Conservation (phyloP, 2,888 invertebrate genomes). For the Hypsopygia costalis region DNA sequence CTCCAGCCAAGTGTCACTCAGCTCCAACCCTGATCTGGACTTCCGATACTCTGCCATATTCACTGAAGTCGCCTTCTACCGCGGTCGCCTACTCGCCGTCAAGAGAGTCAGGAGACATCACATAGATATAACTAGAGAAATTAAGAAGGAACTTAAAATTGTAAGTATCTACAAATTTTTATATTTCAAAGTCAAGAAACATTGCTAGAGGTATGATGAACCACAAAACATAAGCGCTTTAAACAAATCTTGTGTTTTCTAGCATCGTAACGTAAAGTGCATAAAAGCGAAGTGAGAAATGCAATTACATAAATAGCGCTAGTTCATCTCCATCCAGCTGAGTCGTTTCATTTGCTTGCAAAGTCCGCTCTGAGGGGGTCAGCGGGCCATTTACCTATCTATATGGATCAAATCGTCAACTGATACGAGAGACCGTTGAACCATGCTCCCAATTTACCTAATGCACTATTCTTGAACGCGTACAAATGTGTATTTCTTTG, state of each 20-base stretch:
- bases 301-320: neutral
- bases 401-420: slow-evolving; percentile 1
- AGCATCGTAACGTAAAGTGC: too few species aligned
- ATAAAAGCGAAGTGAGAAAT: neutral
- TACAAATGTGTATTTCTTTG: neutral
- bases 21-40: slow-evolving; percentile 95
- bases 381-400: neutral
- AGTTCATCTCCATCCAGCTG: neutral
- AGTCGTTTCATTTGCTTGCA: neutral
- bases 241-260: too few species aligned
- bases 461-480: slow-evolving; percentile 1
- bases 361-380: neutral
- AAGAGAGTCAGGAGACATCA: slow-evolving; percentile 92
- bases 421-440: neutral
- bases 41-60: slow-evolving; percentile 94
- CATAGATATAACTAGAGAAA: slow-evolving; percentile 93
- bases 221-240: too few species aligned
- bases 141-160: slow-evolving; percentile 96
- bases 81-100: slow-evolving; percentile 92
- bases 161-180: slow-evolving; percentile 65
- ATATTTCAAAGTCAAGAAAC: too few species aligned
- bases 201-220: too few species aligned
- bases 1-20: slow-evolving; percentile 94
- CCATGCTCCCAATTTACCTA: slow-evolving; percentile 1
- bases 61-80: slow-evolving; percentile 94